Evolutionary conservation across 1,140 invertebrate species (phyloP).

Genomic region (Catajapyx aquilonaris): DNA sequence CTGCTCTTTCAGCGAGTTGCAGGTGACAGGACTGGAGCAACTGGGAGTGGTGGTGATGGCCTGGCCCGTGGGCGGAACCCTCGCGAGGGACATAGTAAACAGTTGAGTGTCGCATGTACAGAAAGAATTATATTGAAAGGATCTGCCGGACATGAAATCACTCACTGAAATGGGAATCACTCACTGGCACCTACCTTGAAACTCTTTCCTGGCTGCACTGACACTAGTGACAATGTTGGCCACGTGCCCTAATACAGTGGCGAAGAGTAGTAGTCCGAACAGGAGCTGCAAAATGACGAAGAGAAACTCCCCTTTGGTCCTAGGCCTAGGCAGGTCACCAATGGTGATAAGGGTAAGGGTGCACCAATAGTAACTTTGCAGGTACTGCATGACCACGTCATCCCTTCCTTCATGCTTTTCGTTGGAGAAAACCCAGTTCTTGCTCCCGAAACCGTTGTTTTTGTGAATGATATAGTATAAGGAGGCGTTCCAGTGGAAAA

Average conservation of each 20-base stretch:
- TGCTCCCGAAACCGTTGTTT: conserved; percentile 78
- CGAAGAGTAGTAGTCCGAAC: conserved; percentile 75
- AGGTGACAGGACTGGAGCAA: too few relatives aligned
- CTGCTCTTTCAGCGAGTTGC: too few relatives aligned
- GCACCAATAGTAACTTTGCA: conserved; percentile 97
- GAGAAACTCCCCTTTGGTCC: conserved; percentile 73
- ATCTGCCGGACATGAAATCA: too few relatives aligned
- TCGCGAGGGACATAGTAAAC: too few relatives aligned
- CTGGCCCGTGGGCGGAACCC: too few relatives aligned
- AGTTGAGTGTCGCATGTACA: too few relatives aligned
- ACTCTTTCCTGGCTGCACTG: conserved; percentile 79
- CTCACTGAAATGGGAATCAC: too few relatives aligned
- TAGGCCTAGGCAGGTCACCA: conserved; percentile 49
- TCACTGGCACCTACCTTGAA: conserved; percentile 91
- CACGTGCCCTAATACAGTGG: conserved; percentile 79
- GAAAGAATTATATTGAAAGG: too few relatives aligned
- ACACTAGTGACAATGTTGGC: conserved; percentile 91
- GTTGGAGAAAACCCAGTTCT: conserved; percentile 57
- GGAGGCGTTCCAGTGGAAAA: conserved; percentile 99
- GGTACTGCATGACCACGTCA: conserved; percentile 81
- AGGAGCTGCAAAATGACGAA: conserved; percentile 77
- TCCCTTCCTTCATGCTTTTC: conserved; percentile 35
- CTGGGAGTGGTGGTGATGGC: too few relatives aligned
- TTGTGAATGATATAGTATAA: conserved; percentile 89
- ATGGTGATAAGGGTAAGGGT: conserved; percentile 87